A percentile compares a stretch with the other conserved stretches of the same genome.
These are phyloP conservation scores for Onthophagus taurus DNA, from an alignment of 1,140 invertebrate species.

Conservation along the genomic window DNA sequence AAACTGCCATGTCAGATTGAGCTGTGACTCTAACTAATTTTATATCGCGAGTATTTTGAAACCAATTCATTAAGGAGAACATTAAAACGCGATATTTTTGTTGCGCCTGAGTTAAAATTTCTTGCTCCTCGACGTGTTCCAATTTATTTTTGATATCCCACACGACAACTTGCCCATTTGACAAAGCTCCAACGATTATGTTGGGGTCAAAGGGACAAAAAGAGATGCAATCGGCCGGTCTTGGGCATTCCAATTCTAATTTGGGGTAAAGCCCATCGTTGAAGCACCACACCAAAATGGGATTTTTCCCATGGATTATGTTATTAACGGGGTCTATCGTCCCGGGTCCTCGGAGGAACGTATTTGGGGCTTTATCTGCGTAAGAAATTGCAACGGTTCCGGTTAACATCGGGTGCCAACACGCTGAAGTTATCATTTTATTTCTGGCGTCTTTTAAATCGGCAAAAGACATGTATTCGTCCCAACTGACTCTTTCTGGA, in stretches of 20 bases:
- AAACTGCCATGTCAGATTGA: constrained; percentile 48
- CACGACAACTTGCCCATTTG: constrained; percentile 59
- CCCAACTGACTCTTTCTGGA: constrained; percentile 35
- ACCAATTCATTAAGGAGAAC: constrained; percentile 56
- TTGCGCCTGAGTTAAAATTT: constrained; percentile 51
- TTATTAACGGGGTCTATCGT: constrained; percentile 27
- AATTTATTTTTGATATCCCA: constrained; percentile 65
- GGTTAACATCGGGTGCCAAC: constrained; percentile 59
- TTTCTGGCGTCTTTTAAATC: constrained; percentile 48
- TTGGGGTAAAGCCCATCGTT: constrained; percentile 58
- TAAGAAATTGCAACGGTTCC: constrained; percentile 57
- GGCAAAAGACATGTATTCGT: constrained; percentile 52
- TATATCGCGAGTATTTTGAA: constrained; percentile 47
- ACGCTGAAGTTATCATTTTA: constrained; percentile 53
- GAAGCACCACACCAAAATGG: constrained; percentile 64
- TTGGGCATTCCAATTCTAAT: constrained; percentile 54
- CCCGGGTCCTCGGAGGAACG: constrained; percentile 17
- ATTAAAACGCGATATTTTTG: constrained; percentile 51
- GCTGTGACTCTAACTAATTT: constrained; percentile 48
- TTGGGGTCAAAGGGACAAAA: constrained; percentile 61
- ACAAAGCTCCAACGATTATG: constrained; percentile 57
- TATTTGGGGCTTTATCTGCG: constrained; percentile 38
- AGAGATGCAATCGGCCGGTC: constrained; percentile 51
- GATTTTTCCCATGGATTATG: constrained; percentile 44
- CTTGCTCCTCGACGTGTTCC: constrained; percentile 49